These are phyloP conservation scores for Coelinius sp. DNA, from an alignment of 2,888 invertebrate species.

Conservation along the genomic window DNA sequence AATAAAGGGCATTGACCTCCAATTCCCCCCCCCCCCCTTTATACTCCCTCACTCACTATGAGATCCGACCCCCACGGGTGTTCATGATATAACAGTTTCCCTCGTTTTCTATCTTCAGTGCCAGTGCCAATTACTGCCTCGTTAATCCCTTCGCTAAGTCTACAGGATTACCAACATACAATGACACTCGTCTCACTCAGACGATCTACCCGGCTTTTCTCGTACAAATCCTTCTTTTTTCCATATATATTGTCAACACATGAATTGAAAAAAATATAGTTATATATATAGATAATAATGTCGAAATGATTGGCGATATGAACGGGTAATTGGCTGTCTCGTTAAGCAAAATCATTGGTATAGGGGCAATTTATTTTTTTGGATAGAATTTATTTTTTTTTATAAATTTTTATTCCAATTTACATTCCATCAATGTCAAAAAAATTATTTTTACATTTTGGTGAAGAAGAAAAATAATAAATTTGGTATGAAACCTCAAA, in stretches of 20 bases:
- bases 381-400: no score
- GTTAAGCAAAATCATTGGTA: neutral
- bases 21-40: neutral
- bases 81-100: slow-evolving; percentile 20
- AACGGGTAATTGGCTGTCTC: slow-evolving; percentile 12
- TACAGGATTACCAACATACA: slow-evolving; percentile 35
- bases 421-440: no score
- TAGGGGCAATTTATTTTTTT: no score
- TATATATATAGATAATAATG: neutral
- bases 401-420: no score
- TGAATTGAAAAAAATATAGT: neutral
- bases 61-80: neutral
- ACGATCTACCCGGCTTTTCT: neutral
- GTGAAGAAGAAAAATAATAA: neutral
- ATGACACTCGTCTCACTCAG: slow-evolving; percentile 32
- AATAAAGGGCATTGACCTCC: slow-evolving; percentile 33
- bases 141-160: slow-evolving; percentile 40
- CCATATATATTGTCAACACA: neutral
- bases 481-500: neutral
- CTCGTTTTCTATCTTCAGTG: slow-evolving; percentile 23
- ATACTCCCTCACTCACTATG: neutral
- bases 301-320: neutral
- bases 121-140: slow-evolving; percentile 38
- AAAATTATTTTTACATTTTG: neutral
- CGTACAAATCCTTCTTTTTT: slow-evolving; percentile 16